A percentile compares a stretch with the other conserved stretches of the same genome.
These are phyloP conservation scores for Rostratula benghalensis DNA, from an alignment of 2,113 vertebrate species.

Conservation along the genomic window DNA sequence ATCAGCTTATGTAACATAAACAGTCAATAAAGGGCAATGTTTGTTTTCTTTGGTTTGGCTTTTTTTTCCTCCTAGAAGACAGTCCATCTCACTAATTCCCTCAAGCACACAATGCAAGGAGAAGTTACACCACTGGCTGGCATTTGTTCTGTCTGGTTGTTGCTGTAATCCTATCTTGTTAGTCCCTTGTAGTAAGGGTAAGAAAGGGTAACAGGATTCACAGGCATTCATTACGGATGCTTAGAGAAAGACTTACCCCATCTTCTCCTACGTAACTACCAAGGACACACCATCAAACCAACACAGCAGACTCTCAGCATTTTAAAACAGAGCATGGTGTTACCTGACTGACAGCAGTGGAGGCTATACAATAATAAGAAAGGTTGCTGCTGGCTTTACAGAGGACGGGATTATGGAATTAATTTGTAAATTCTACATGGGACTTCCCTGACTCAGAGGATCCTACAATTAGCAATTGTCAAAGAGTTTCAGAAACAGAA, in stretches of 20 bases:
- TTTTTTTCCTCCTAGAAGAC: not conserved
- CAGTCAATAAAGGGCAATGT: not conserved
- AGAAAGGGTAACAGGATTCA: not conserved
- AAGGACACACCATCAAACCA: not conserved
- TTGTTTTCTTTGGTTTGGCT: too few relatives aligned
- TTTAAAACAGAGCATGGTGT: not conserved
- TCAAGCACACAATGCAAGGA: not conserved
- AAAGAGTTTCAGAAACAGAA: not conserved
- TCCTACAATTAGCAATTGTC: not conserved
- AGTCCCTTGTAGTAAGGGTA: not conserved
- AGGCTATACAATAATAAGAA: not conserved
- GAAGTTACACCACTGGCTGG: not conserved
- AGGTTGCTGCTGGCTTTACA: not conserved
- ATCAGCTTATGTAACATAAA: not conserved
- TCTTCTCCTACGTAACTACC: not conserved
- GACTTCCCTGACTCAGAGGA: not conserved
- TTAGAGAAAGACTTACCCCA: not conserved
- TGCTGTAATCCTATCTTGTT: not conserved
- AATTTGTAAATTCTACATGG: not conserved
- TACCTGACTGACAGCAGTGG: not conserved
- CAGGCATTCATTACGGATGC: not conserved
- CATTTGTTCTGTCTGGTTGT: not conserved
- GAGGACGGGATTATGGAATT: not conserved
- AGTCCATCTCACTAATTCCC: not conserved
- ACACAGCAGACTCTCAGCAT: rapidly evolving